Percentiles rank a stretch among this genome's conserved stretches.
phyloP scores from a whole-genome alignment of 2,888 invertebrate genomes.

The Phengaris arion region DNA sequence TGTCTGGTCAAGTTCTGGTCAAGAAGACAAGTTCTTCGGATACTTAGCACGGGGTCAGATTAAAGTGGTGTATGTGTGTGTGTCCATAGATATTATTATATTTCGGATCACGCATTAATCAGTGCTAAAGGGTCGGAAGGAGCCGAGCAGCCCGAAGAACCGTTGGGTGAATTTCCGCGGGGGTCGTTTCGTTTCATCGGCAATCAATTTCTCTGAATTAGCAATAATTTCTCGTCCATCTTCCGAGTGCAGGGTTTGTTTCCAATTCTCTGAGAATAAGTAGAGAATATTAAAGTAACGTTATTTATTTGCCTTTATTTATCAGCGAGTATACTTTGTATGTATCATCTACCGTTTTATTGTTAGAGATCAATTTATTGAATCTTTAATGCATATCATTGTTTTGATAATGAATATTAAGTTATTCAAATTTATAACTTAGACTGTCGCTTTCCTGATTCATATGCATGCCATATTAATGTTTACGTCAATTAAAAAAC shows the following conservation, averaged over 20 bases:
- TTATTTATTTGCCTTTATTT: constrained; percentile 7
- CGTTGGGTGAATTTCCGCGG: constrained; percentile 37
- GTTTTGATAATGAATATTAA: no score
- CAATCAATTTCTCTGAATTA: constrained; percentile 34
- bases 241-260: constrained; percentile 36
- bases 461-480: no score
- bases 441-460: no score
- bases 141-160: constrained; percentile 39
- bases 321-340: not conserved
- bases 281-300: not conserved
- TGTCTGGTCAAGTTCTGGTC: no score
- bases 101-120: constrained; percentile 34
- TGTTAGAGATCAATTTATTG: not conserved
- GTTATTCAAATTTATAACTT: no score
- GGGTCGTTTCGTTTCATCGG: constrained; percentile 48
- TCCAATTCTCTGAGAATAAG: constrained; percentile 33
- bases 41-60: no score
- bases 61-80: no score
- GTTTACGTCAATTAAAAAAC: no score
- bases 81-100: not conserved
- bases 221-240: constrained; percentile 37
- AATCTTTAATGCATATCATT: not conserved
- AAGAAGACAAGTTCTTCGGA: no score
- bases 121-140: constrained; percentile 39
- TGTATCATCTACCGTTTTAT: not conserved